Evolutionary conservation across 1,140 invertebrate species (phyloP).

Genomic region (Bombus impatiens): DNA sequence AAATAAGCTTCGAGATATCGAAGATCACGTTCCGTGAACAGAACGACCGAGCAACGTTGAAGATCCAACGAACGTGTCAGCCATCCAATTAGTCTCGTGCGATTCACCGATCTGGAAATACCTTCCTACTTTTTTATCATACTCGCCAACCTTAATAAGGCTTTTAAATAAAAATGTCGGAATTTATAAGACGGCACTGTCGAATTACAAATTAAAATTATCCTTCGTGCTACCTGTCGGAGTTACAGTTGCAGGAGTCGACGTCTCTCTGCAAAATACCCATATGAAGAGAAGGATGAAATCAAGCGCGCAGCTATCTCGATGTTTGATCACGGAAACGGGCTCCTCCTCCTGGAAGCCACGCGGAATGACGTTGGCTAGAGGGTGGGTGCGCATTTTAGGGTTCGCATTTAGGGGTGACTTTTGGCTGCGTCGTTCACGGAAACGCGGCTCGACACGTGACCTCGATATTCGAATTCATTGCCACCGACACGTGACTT

Average conservation of each 20-base stretch:
- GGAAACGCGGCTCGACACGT: constrained; percentile 71
- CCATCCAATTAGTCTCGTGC: not conserved
- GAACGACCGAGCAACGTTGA: not conserved
- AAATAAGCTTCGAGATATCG: not conserved
- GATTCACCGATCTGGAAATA: not conserved
- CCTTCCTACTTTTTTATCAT: not conserved
- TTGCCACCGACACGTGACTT: constrained; percentile 73
- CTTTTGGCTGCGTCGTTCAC: constrained; percentile 61
- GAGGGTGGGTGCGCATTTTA: not conserved
- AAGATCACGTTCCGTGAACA: not conserved
- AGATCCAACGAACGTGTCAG: not conserved
- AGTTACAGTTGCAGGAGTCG: too few species aligned
- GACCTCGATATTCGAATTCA: constrained; percentile 69
- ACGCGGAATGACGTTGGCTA: not conserved
- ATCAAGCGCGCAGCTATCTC: constrained; percentile 21
- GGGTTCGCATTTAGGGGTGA: constrained; percentile 37
- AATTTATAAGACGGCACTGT: too few species aligned
- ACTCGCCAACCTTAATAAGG: too few species aligned
- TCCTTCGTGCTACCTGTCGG: too few species aligned
- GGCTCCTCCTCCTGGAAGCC: constrained; percentile 18
- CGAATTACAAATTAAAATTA: too few species aligned
- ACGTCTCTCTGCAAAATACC: not conserved
- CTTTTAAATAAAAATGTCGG: not conserved
- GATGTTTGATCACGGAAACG: constrained; percentile 36
- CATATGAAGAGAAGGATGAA: constrained; percentile 5